Percentiles rank a stretch among this genome's conserved stretches.
phyloP scores from a whole-genome alignment of 2,797 vertebrate species.

The Lophotriccus pileatus region DNA sequence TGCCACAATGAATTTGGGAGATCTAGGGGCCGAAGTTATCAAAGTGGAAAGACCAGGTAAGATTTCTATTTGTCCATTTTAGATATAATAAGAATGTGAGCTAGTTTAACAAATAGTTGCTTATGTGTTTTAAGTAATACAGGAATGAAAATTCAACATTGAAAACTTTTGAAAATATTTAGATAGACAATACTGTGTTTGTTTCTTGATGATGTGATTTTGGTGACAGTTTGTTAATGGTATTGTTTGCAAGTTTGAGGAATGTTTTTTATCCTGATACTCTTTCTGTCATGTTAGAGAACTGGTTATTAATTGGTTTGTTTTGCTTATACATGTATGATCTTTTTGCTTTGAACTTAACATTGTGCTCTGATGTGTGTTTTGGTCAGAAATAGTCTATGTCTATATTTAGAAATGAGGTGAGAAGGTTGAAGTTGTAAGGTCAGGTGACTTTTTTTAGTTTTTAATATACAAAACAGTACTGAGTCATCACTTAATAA shows the following conservation, averaged over 20 bases:
- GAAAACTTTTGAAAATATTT: background rate
- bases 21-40: constrained; percentile 93
- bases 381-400: background rate
- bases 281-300: background rate
- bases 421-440: background rate
- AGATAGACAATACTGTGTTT: background rate
- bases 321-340: background rate
- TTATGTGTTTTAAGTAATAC: background rate
- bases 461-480: background rate
- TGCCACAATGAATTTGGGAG: constrained; percentile 94
- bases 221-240: background rate
- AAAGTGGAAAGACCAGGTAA: constrained; percentile 95
- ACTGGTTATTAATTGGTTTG: background rate
- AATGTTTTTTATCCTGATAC: background rate
- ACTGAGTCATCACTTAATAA: background rate
- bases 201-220: background rate
- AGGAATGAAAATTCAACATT: background rate
- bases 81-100: background rate
- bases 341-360: background rate
- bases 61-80: background rate
- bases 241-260: background rate
- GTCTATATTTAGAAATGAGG: background rate
- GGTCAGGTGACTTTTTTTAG: background rate
- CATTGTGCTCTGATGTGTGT: background rate
- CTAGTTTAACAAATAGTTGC: background rate